Percentiles rank a stretch among this genome's conserved stretches.
These are phyloP conservation scores for Scophthalmus maximus DNA, from an alignment of 2,113 vertebrate species.

Conservation along the genomic window DNA sequence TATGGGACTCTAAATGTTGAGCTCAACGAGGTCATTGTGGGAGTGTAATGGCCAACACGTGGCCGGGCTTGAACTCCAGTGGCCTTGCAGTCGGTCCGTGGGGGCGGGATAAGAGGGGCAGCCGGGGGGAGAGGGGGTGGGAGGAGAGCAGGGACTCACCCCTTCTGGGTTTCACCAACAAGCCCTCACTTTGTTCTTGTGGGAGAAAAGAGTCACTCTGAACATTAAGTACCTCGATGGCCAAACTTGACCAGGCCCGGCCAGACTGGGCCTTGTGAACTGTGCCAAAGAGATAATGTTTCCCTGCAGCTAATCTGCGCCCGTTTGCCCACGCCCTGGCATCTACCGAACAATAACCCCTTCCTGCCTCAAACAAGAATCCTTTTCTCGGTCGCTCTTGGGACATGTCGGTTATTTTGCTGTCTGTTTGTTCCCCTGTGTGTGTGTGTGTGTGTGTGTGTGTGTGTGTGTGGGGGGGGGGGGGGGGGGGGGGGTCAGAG, in stretches of 20 bases:
- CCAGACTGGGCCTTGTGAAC: slow-evolving; percentile 83
- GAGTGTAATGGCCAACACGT: slow-evolving; percentile 88
- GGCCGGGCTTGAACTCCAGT: slow-evolving; percentile 89
- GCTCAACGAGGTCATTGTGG: slow-evolving; percentile 90
- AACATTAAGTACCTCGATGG: slow-evolving; percentile 84
- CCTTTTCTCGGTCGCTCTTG: slow-evolving; percentile 65
- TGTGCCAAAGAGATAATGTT: slow-evolving; percentile 87
- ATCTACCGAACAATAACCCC: slow-evolving; percentile 80
- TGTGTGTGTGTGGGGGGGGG: slow-evolving; percentile 33
- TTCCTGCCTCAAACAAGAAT: slow-evolving; percentile 83
- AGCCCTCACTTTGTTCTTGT: slow-evolving; percentile 88
- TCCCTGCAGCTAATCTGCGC: slow-evolving; percentile 85
- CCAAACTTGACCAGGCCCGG: slow-evolving; percentile 76
- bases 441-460: slow-evolving; percentile 40
- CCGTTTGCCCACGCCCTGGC: slow-evolving; percentile 83
- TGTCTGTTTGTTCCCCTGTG: slow-evolving; percentile 48
- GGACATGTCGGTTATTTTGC: slow-evolving; percentile 52
- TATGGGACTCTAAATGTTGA: slow-evolving; percentile 91
- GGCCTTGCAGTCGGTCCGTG: slow-evolving; percentile 74
- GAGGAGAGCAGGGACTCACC: slow-evolving; percentile 73
- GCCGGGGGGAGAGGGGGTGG: slow-evolving; percentile 50
- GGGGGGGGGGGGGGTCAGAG: slow-evolving; percentile 50
- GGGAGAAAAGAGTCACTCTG: slow-evolving; percentile 80
- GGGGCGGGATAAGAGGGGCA: slow-evolving; percentile 75
- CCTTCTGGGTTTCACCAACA: slow-evolving; percentile 78